Evolutionary conservation across 2,888 invertebrate genomes (phyloP), one percentile per base, ranked within the genome.

Genomic region (Cryptocephalus moraei): DNA sequence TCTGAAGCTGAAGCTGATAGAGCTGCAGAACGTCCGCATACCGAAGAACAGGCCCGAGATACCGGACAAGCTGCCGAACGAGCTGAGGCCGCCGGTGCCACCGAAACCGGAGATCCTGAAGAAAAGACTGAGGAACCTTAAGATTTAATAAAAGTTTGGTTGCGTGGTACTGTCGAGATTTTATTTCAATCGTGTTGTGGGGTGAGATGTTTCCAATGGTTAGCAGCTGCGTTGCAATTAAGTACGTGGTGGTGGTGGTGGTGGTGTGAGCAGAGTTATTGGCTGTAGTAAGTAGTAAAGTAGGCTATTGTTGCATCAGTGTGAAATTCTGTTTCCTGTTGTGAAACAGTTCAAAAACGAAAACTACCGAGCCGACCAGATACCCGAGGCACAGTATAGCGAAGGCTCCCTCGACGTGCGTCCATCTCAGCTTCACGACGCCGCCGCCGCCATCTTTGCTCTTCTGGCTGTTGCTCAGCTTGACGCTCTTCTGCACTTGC

Each of bases 401-500:
- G 49, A 68, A 65, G 33, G 64, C 60, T 36, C 69, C 69, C 56
- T 68, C 56, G 10, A 69, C 62, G 49, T 69, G 67, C 1, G 49
- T 48, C 59, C 61, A 59, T 47, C 59, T 57, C 33, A 69, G 46
- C 54, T 63, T 62, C 3, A 62, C 57, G 0, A 58, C 50, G 36
- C 52, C 47, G 13, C 58, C 54, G 22, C 52, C 47, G 13, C 58
- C 54, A 6, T 22, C 22, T 6, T 22, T 22, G 2, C 22, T 6
- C 6, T 22, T 22, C 31, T 56, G 54, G 31, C 48, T 56, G 34
- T 49, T 54, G 47, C 58, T 59, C 73, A 56, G 65, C 53, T 69
- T 71, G 0, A 78, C 75, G 56, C 74, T 76, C 45, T 74, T 62
- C 61, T 79, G 79, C 4, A 78, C 74, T 57, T 73, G 65, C 45